Evolutionary conservation across 2,113 vertebrate genomes (phyloP).

Genomic region (Phyllopteryx taeniolatus): DNA sequence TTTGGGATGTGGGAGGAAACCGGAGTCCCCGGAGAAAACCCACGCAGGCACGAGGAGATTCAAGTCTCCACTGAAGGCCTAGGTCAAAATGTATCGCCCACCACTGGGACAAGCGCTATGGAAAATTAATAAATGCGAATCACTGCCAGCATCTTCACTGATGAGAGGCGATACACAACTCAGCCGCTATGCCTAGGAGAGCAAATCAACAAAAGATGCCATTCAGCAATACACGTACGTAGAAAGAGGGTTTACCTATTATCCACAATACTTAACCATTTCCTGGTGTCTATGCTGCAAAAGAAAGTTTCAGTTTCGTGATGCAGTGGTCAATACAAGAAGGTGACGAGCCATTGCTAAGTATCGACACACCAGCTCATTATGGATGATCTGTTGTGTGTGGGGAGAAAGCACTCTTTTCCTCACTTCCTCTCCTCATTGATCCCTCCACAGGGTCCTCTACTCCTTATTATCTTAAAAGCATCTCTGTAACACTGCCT

Average conservation of each 20-base stretch:
- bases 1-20: no score
- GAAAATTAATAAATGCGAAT: background rate
- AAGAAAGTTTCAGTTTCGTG: constrained; percentile 8
- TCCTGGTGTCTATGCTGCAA: background rate
- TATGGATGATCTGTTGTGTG: constrained; percentile 69
- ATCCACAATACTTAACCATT: background rate
- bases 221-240: background rate
- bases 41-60: no score
- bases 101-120: background rate
- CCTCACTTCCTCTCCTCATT: constrained; percentile 63
- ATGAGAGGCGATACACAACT: constrained; percentile 14
- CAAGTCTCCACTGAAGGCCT: background rate
- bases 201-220: background rate
- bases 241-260: background rate
- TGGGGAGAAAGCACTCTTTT: constrained; percentile 63
- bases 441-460: constrained; percentile 65
- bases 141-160: constrained; percentile 18
- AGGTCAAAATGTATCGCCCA: background rate
- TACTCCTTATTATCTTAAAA: constrained; percentile 73
- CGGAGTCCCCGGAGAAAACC: no score
- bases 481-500: constrained; percentile 66
- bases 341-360: constrained; percentile 35
- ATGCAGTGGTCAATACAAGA: constrained; percentile 5
- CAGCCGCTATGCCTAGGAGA: constrained; percentile 8
- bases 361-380: constrained; percentile 66